A percentile compares a stretch with the other conserved stretches of the same genome.
phyloP scores from a whole-genome alignment of 2,113 vertebrate species.

The Empidonax traillii region DNA sequence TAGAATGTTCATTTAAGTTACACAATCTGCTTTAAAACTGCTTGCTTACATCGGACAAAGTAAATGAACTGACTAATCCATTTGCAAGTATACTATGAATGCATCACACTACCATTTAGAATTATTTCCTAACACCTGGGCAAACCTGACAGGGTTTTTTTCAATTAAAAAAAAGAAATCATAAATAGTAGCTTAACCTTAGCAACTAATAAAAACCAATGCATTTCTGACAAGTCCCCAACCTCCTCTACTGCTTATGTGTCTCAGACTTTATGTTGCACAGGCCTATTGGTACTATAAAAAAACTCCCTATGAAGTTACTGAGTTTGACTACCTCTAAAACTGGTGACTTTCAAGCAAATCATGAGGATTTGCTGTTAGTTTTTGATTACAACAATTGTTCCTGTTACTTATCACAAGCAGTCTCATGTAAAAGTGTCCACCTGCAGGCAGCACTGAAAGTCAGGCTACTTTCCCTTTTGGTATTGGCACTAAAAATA shows the following conservation, averaged over 20 bases:
- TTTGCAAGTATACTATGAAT: background rate
- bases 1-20: background rate
- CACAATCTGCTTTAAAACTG: background rate
- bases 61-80: background rate
- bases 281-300: background rate
- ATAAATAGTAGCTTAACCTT: background rate
- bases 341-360: background rate
- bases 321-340: background rate
- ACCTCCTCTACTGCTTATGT: background rate
- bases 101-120: background rate
- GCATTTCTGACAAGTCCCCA: background rate
- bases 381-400: background rate
- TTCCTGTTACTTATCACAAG: background rate
- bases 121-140: background rate
- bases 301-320: background rate
- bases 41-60: background rate
- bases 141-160: background rate
- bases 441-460: background rate
- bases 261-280: background rate
- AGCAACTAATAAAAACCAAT: background rate
- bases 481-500: background rate
- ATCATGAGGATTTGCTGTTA: background rate
- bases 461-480: background rate
- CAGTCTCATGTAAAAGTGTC: background rate
- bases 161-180: background rate